phyloP scores from a whole-genome alignment of 1,140 invertebrate genomes.

The Dryas iulia region DNA sequence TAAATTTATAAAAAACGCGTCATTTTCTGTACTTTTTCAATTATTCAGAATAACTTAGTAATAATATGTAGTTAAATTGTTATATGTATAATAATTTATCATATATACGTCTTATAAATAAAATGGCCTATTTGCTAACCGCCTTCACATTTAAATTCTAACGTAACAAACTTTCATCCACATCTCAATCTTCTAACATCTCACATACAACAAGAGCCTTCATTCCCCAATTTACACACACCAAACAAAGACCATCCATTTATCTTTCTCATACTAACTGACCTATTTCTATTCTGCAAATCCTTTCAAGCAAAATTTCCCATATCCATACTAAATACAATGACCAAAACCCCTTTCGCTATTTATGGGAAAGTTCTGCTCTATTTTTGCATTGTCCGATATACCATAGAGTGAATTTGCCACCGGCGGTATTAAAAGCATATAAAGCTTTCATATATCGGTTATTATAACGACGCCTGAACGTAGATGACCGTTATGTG shows the following conservation, averaged over 20 bases:
- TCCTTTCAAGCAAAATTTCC: slow-evolving; percentile 69
- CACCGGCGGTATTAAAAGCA: slow-evolving; percentile 70
- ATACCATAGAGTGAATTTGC: slow-evolving; percentile 61
- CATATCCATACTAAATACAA: slow-evolving; percentile 67
- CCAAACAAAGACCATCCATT: slow-evolving; percentile 47
- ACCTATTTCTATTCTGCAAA: slow-evolving; percentile 70
- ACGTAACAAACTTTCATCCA: neutral
- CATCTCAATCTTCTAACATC: slow-evolving; percentile 40
- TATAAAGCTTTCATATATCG: slow-evolving; percentile 68
- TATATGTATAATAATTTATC: no score
- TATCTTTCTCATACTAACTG: slow-evolving; percentile 58
- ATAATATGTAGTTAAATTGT: no score
- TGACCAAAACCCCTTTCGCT: slow-evolving; percentile 66
- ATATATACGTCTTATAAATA: no score
- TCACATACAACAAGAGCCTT: slow-evolving; percentile 47
- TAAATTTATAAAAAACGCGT: no score
- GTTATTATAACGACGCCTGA: slow-evolving; percentile 45
- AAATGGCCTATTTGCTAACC: no score
- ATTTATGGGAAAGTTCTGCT: slow-evolving; percentile 76
- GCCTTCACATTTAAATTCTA: no score
- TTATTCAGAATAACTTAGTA: no score
- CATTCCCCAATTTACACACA: slow-evolving; percentile 69
- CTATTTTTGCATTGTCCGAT: slow-evolving; percentile 77
- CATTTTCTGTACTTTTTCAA: no score
- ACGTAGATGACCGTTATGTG: slow-evolving; percentile 56